Conservation (phyloP, 2,797 vertebrate genomes). For the Synaphobranchus kaupii region DNA sequence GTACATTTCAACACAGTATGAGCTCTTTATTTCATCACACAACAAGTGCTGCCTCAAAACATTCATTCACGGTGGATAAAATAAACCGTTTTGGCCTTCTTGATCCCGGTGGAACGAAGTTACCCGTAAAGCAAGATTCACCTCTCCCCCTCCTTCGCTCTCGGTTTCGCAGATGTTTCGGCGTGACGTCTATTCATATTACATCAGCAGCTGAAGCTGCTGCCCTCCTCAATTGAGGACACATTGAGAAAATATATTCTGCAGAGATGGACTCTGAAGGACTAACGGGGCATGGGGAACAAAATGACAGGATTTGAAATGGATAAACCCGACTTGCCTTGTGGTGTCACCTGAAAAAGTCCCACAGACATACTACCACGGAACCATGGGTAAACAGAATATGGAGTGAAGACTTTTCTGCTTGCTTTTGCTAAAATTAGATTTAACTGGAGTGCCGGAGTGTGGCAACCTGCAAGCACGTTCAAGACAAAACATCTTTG, state of each 20-base stretch:
- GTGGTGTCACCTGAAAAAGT: not conserved
- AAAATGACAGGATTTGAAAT: not conserved
- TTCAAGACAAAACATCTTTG: not conserved
- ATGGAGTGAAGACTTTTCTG: not conserved
- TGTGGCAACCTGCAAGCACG: not conserved
- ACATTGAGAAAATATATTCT: not conserved
- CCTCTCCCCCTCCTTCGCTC: not conserved
- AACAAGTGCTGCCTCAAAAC: conserved; percentile 4
- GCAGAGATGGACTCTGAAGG: not conserved
- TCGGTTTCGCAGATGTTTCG: not conserved
- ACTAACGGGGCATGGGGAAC: not conserved
- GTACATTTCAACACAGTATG: conserved; percentile 18
- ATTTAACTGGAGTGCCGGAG: not conserved
- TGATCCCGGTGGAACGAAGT: not conserved
- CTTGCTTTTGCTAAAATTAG: not conserved
- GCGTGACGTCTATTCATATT: not conserved
- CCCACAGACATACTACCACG: not conserved
- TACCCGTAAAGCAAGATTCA: not conserved
- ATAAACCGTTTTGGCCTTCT: not conserved
- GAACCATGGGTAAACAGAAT: not conserved
- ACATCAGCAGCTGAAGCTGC: not conserved
- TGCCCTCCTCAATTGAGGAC: not conserved
- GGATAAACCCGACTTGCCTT: not conserved
- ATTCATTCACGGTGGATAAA: not conserved
- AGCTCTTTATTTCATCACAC: not conserved